Conservation (phyloP, 2,888 invertebrate genomes). For the Vanessa cardui region DNA sequence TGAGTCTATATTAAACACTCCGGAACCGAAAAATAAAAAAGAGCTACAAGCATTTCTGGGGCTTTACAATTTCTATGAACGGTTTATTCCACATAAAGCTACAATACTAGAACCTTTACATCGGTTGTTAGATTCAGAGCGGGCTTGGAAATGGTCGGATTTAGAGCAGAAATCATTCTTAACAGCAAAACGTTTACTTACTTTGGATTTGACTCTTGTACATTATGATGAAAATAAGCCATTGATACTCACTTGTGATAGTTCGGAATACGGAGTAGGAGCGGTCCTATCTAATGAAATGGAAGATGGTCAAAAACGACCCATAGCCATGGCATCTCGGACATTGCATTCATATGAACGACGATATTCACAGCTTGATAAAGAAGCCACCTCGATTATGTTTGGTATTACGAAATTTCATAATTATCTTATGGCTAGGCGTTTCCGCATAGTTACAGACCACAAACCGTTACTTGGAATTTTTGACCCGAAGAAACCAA, state of each 20-base stretch:
- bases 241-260: slow-evolving; percentile 37
- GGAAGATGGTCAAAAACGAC: slow-evolving; percentile 34
- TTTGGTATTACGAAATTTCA: slow-evolving; percentile 39
- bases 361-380: slow-evolving; percentile 35
- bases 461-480: slow-evolving; percentile 40
- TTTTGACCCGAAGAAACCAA: slow-evolving; percentile 37
- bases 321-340: slow-evolving; percentile 33
- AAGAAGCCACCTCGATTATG: slow-evolving; percentile 39
- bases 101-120: too few species aligned
- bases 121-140: too few species aligned
- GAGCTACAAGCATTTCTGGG: too few species aligned
- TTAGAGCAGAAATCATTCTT: slow-evolving; percentile 36
- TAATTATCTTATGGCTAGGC: slow-evolving; percentile 35
- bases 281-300: slow-evolving; percentile 31
- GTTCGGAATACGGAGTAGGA: slow-evolving; percentile 40
- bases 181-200: slow-evolving; percentile 23
- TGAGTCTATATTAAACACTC: slow-evolving; percentile 36
- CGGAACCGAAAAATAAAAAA: too few species aligned
- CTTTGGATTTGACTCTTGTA: slow-evolving; percentile 33
- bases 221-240: slow-evolving; percentile 38
- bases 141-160: too few species aligned
- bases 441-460: slow-evolving; percentile 37
- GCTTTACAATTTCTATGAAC: too few species aligned
- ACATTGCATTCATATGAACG: slow-evolving; percentile 36
- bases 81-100: too few species aligned